phyloP scores from a whole-genome alignment of 2,113 vertebrate species.

The Malurus elegans region DNA sequence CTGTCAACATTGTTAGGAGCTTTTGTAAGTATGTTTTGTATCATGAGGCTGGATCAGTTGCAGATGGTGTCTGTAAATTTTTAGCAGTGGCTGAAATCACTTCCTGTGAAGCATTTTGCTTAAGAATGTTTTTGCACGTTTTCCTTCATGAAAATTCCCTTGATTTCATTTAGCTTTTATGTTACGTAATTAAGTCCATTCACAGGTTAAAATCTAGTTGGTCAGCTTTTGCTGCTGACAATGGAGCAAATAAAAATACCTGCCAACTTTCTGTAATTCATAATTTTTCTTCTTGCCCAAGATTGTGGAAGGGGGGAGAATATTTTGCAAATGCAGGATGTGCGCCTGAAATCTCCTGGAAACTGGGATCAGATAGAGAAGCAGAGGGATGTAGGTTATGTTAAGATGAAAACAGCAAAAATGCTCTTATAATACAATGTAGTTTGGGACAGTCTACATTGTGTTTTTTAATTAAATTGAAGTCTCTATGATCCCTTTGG shows the following conservation, averaged over 20 bases:
- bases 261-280: background rate
- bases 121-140: background rate
- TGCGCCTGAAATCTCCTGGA: background rate
- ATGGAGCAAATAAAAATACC: background rate
- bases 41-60: background rate
- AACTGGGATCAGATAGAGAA: background rate
- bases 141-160: background rate
- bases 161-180: background rate
- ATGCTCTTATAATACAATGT: slow-evolving; percentile 63
- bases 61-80: background rate
- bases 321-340: slow-evolving; percentile 6
- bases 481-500: slow-evolving; percentile 88
- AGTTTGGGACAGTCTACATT: slow-evolving; percentile 78
- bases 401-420: slow-evolving; percentile 73
- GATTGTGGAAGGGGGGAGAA: slow-evolving; percentile 15
- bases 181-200: background rate
- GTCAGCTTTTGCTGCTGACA: slow-evolving; percentile 44
- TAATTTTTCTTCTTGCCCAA: background rate
- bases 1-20: background rate
- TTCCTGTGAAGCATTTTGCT: background rate
- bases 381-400: slow-evolving; percentile 23
- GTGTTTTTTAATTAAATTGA: slow-evolving; percentile 53
- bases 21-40: background rate
- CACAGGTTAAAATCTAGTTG: background rate
- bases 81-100: background rate